phyloP scores from a whole-genome alignment of 2,113 vertebrate species.

The Pituophis catenifer region DNA sequence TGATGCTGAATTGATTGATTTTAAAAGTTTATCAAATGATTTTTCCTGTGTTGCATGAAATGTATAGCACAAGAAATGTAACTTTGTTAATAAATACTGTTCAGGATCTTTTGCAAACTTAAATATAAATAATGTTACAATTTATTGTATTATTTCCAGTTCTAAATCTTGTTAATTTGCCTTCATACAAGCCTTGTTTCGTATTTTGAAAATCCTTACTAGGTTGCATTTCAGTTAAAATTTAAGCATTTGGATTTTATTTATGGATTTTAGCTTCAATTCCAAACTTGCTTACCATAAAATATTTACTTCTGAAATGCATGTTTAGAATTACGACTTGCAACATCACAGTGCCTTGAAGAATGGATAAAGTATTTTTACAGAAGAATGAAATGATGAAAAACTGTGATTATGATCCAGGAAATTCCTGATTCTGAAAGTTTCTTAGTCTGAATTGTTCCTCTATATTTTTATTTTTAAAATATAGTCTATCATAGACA shows the following conservation, averaged over 20 bases:
- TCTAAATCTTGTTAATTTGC: constrained; percentile 52
- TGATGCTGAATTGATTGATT: constrained; percentile 56
- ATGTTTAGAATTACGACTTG: neutral
- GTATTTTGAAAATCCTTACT: constrained; percentile 3
- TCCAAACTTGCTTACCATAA: neutral
- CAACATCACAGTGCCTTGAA: constrained; percentile 22
- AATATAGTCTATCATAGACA: constrained; percentile 32
- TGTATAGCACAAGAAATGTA: constrained; percentile 47
- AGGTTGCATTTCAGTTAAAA: neutral
- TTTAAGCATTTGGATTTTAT: neutral
- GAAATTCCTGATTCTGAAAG: constrained; percentile 32
- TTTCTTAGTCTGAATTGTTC: constrained; percentile 26
- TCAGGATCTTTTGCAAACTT: constrained; percentile 54
- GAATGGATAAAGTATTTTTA: neutral
- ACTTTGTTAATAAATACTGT: constrained; percentile 52
- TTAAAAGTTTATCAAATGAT: constrained; percentile 52
- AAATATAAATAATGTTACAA: constrained; percentile 39
- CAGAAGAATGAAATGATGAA: neutral
- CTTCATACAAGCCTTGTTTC: constrained; percentile 32
- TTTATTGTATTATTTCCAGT: constrained; percentile 48
- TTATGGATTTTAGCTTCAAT: neutral
- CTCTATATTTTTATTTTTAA: constrained; percentile 40
- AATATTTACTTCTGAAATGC: constrained; percentile 1
- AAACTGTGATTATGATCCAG: constrained; percentile 19
- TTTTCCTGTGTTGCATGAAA: constrained; percentile 40